phyloP scores from a whole-genome alignment of 2,888 invertebrate genomes.

The Glaucopsyche alexis region DNA sequence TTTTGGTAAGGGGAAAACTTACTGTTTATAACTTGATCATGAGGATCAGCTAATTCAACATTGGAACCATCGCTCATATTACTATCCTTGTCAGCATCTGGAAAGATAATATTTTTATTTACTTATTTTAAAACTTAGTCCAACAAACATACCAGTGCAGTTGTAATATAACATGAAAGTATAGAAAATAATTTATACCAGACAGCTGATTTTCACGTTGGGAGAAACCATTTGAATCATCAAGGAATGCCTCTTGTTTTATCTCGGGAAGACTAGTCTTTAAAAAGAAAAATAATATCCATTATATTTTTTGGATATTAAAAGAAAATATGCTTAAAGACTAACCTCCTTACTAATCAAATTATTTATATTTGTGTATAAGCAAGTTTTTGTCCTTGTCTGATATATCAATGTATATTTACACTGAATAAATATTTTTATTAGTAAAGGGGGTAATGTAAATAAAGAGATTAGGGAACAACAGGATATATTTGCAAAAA shows the following conservation, averaged over 20 bases:
- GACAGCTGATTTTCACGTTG: slow-evolving; percentile 48
- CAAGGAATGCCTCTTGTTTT: slow-evolving; percentile 51
- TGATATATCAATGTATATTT: too few species aligned
- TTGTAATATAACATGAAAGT: not conserved
- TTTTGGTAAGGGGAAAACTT: slow-evolving; percentile 36
- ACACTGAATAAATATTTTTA: too few species aligned
- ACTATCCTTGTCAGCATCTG: slow-evolving; percentile 48
- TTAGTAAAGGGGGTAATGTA: too few species aligned
- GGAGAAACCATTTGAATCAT: slow-evolving; percentile 45
- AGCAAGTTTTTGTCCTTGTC: too few species aligned
- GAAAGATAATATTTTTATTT: not conserved
- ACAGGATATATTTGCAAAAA: too few species aligned
- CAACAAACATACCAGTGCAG: not conserved
- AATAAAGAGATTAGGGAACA: too few species aligned
- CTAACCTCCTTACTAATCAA: not conserved
- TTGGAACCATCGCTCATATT: slow-evolving; percentile 50
- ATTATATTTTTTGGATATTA: not conserved
- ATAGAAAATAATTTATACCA: slow-evolving; percentile 44
- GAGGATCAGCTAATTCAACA: slow-evolving; percentile 43
- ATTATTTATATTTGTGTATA: not conserved
- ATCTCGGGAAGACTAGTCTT: slow-evolving; percentile 53
- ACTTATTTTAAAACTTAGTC: not conserved
- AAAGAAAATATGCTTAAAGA: not conserved
- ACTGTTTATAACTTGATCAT: slow-evolving; percentile 52
- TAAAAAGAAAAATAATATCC: slow-evolving; percentile 30